phyloP scores from a whole-genome alignment of 2,888 invertebrate genomes.

The Xanthia togata region DNA sequence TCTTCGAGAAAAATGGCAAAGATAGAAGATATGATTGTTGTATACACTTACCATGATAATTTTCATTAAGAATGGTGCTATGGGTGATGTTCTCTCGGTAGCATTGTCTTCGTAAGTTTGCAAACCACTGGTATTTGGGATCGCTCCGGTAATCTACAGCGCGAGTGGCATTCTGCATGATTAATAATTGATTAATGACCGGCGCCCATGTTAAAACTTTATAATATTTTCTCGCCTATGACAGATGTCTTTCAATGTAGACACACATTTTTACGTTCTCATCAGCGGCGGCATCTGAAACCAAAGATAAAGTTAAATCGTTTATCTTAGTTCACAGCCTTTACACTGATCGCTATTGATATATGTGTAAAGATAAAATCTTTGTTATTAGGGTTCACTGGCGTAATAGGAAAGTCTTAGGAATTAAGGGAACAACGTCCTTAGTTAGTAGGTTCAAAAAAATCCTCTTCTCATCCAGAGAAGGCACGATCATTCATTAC shows the following conservation, averaged over 20 bases:
- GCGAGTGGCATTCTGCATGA: slow-evolving; percentile 55
- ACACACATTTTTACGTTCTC: slow-evolving; percentile 45
- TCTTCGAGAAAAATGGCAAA: not conserved
- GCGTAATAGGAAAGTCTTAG: not conserved
- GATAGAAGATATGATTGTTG: not conserved
- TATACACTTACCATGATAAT: slow-evolving; percentile 55
- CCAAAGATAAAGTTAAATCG: slow-evolving; percentile 64
- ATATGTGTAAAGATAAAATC: slow-evolving; percentile 52
- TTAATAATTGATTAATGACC: slow-evolving; percentile 18
- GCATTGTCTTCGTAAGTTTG: slow-evolving; percentile 40
- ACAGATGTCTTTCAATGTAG: slow-evolving; percentile 11
- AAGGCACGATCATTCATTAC: not conserved
- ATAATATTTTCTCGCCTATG: slow-evolving; percentile 18
- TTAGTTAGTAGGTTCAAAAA: not conserved
- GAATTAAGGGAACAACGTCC: not conserved
- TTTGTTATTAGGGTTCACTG: slow-evolving; percentile 30
- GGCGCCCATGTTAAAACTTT: slow-evolving; percentile 22
- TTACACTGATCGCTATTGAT: slow-evolving; percentile 51
- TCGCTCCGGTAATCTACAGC: slow-evolving; percentile 36
- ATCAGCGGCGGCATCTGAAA: slow-evolving; percentile 66
- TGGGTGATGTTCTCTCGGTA: slow-evolving; percentile 56
- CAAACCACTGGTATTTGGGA: slow-evolving; percentile 59
- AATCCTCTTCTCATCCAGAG: no score
- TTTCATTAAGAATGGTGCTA: slow-evolving; percentile 49
- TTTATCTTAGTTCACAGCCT: slow-evolving; percentile 59